A percentile compares a stretch with the other conserved stretches of the same genome.
Conservation (phyloP, 1,140 invertebrate genomes). For the Scaptomyza pallida region DNA sequence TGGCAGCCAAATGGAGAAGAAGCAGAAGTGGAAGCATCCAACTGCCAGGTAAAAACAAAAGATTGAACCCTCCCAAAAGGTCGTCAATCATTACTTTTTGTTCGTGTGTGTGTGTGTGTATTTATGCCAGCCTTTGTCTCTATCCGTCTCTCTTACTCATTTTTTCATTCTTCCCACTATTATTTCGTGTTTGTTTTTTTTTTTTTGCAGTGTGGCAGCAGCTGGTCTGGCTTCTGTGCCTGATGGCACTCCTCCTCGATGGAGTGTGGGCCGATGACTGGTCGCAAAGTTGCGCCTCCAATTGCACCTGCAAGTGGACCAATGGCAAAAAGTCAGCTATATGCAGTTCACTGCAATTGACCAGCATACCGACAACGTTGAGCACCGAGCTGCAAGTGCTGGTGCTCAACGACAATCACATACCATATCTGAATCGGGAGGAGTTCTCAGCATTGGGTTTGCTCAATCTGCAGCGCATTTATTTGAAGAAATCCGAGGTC, state of each 20-base stretch:
- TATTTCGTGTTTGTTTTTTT: neutral
- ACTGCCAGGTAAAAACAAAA: constrained; percentile 63
- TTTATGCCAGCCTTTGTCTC: constrained; percentile 9
- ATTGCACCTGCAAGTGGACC: constrained; percentile 94
- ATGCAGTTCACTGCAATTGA: constrained; percentile 90
- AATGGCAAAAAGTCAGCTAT: constrained; percentile 94
- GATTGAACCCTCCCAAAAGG: constrained; percentile 20
- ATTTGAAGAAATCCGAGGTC: constrained; percentile 89
- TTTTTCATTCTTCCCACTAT: neutral
- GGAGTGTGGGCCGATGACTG: constrained; percentile 88
- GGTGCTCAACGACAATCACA: constrained; percentile 91
- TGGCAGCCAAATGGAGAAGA: constrained; percentile 38
- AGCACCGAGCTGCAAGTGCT: constrained; percentile 94
- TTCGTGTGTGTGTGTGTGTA: no score
- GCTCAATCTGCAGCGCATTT: constrained; percentile 93
- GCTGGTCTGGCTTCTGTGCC: constrained; percentile 46
- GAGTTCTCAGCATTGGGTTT: constrained; percentile 91
- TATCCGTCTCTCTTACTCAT: neutral
- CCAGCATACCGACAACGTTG: constrained; percentile 89
- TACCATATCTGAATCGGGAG: constrained; percentile 90
- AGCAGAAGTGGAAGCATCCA: constrained; percentile 27
- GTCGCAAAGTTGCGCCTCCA: constrained; percentile 90
- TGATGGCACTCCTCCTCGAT: constrained; percentile 72
- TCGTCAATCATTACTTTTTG: constrained; percentile 43
- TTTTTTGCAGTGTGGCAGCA: constrained; percentile 34